Base-by-base conservation (phyloP, 2,888 invertebrate species). In the Boloria selene region DNA sequence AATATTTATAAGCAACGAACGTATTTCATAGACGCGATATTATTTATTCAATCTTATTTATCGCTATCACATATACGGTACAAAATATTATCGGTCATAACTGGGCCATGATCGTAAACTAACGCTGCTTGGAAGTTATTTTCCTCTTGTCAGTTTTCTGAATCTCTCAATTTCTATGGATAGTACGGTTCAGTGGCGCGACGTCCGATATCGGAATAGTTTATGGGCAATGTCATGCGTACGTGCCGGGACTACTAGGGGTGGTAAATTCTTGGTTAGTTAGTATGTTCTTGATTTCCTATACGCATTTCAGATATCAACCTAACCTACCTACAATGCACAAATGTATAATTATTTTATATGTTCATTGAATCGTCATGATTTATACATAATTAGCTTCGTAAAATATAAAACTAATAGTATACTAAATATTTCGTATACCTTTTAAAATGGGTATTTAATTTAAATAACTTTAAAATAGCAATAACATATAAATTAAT, bases 121-220 rank as follows among this genome's bases (percentile, higher is more conserved):
- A 60, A 18, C 65, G 61, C 61, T 50, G 61, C 69, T 50, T 59
- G 51, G 50, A 70, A 66, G 71, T 75, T 73, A 75, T 75, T 74
- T 73, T 73, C 69, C 71, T 70, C 71, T 73, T 73, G 74, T 71
- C 72, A 65, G 65, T 79, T 77, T 78, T 73, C 71, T 73, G 72
- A 74, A 72, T 74, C 71, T 74, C 77, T 77, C 77, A 80, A 79
- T 81, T 80, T 78, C 74, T 78, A 70, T 75, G 75, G 80, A 75
- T 74, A 72, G 74, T 79, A 76, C 73, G 77, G 77, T 73, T 79
- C 77, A 79, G 76, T 72, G 77, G 75, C 75, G 77, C 77, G 80
- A 79, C 80, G 80, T 78, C 83, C 81, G 81, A 85, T 87, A 85
- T 84, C 81, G 74, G 77, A 80, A 84, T 88, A 81, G 81, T 88